Evolutionary conservation across 2,113 vertebrate species (phyloP).

Genomic region (Eudorcas thomsonii): DNA sequence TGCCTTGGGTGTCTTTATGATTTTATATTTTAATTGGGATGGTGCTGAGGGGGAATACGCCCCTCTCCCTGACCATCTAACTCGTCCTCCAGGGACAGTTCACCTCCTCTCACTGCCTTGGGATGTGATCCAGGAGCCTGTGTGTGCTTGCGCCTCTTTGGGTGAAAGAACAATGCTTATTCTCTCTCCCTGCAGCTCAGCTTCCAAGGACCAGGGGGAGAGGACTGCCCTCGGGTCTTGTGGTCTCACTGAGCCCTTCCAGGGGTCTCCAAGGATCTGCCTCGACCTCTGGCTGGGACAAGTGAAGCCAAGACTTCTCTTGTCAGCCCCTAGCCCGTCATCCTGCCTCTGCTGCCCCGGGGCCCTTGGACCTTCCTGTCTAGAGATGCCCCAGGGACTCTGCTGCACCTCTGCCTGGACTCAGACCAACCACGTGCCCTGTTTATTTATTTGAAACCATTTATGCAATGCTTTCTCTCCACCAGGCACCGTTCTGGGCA

Average conservation of each 20-base stretch:
- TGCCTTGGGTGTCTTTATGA: not conserved
- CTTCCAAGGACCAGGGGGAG: not conserved
- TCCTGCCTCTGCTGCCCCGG: not conserved
- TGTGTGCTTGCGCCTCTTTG: accelerated
- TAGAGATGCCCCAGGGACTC: not conserved
- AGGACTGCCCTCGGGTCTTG: not conserved
- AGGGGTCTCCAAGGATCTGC: too few relatives aligned
- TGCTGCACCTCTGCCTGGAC: not conserved
- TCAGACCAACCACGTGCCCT: accelerated
- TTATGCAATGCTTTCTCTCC: not conserved
- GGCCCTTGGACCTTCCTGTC: accelerated
- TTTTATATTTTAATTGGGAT: not conserved
- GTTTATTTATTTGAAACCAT: not conserved
- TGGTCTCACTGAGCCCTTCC: not conserved
- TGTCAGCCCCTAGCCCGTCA: not conserved
- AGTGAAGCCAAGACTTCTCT: not conserved
- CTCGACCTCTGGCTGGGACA: not conserved
- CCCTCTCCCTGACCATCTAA: not conserved
- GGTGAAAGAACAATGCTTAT: not conserved
- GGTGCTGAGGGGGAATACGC: not conserved
- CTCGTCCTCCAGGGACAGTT: not conserved
- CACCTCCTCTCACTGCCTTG: not conserved
- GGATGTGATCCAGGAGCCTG: not conserved
- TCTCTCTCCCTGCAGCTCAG: not conserved
- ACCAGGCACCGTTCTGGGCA: not conserved